phyloP scores from a whole-genome alignment of 1,140 invertebrate species.

The Atta colombica region DNA sequence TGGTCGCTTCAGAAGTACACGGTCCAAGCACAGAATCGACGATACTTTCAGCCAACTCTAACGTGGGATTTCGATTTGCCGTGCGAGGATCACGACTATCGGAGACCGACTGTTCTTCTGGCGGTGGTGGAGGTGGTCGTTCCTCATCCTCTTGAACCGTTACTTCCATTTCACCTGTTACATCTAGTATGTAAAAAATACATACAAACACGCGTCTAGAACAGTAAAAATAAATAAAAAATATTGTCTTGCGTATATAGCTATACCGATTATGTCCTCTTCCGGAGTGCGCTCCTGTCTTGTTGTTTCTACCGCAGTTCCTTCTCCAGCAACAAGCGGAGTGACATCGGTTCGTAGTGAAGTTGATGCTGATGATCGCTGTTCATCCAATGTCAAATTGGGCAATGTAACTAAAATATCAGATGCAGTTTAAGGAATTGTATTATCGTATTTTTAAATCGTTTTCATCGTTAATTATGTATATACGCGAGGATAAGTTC shows the following conservation, averaged over 20 bases:
- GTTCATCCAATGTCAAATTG: constrained; percentile 76
- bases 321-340: constrained; percentile 74
- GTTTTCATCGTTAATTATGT: background rate
- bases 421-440: constrained; percentile 21
- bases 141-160: constrained; percentile 84
- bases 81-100: constrained; percentile 78
- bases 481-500: background rate
- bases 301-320: constrained; percentile 75
- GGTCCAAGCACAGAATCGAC: constrained; percentile 82
- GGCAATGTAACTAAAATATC: constrained; percentile 75
- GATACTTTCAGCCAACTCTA: constrained; percentile 83
- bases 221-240: constrained; percentile 30
- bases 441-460: background rate
- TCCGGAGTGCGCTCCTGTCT: constrained; percentile 74
- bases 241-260: background rate
- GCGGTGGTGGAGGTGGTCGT: constrained; percentile 75
- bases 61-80: constrained; percentile 75
- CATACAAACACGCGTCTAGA: constrained; percentile 37
- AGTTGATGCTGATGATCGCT: constrained; percentile 76
- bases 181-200: constrained; percentile 73
- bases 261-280: constrained; percentile 82
- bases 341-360: constrained; percentile 75
- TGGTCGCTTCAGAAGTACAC: constrained; percentile 78
- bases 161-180: constrained; percentile 85
- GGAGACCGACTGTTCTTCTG: constrained; percentile 76